Evolutionary conservation across 2,113 vertebrate species (phyloP).

Genomic region (Pseudorhombus dupliciocellatus): DNA sequence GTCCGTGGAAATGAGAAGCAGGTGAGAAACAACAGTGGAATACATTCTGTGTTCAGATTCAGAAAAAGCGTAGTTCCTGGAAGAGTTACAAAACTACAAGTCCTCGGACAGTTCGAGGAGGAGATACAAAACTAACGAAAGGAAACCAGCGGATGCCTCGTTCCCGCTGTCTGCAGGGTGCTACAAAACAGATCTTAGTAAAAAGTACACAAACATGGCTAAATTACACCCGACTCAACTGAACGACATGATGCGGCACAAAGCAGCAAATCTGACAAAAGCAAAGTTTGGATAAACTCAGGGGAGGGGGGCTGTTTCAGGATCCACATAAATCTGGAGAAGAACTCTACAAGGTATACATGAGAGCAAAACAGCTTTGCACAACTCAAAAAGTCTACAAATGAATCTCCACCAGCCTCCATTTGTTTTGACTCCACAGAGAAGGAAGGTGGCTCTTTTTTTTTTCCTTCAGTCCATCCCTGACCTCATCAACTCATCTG

Average conservation of each 20-base stretch:
- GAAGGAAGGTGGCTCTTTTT: slow-evolving; percentile 84
- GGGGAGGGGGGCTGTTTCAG: slow-evolving; percentile 61
- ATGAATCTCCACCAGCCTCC: slow-evolving; percentile 75
- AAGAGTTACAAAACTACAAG: slow-evolving; percentile 68
- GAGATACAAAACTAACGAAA: slow-evolving; percentile 53
- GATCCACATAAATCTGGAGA: slow-evolving; percentile 68
- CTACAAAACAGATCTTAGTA: slow-evolving; percentile 53
- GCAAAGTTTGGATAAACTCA: slow-evolving; percentile 62
- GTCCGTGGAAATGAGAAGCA: slow-evolving; percentile 55
- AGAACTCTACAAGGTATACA: slow-evolving; percentile 54
- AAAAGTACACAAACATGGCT: slow-evolving; percentile 45
- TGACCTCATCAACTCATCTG: slow-evolving; percentile 20
- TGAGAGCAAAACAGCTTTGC: slow-evolving; percentile 45
- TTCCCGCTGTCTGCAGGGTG: slow-evolving; percentile 65
- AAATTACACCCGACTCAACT: slow-evolving; percentile 37
- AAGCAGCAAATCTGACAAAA: slow-evolving; percentile 80
- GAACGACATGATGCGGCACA: slow-evolving; percentile 69
- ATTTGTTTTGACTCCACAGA: slow-evolving; percentile 76
- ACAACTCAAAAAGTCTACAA: slow-evolving; percentile 70
- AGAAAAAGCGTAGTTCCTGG: slow-evolving; percentile 43
- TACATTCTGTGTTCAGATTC: slow-evolving; percentile 67
- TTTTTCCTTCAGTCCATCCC: slow-evolving; percentile 18
- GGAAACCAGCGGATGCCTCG: slow-evolving; percentile 9
- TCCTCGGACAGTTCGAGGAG: slow-evolving; percentile 48
- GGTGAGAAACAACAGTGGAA: slow-evolving; percentile 43